Evolutionary conservation across 2,888 invertebrate species (phyloP), one percentile per base, ranked within the genome.

Genomic region (Euphydryas editha): DNA sequence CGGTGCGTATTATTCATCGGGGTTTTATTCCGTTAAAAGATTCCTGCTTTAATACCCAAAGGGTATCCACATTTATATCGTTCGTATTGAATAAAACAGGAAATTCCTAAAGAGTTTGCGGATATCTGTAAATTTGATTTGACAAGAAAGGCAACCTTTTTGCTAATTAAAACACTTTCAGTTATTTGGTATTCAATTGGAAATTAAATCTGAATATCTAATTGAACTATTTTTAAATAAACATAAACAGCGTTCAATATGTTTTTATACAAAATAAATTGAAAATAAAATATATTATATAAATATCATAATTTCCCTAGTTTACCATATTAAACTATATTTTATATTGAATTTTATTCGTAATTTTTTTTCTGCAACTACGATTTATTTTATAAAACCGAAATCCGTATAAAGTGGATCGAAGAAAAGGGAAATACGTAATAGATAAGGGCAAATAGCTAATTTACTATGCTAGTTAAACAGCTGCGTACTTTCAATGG

Each of bases 401-500:
- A 30, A 30, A 30, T 30, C 39, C 2, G 1, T 39, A 39, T 10
- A 13, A 13, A 39, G 39, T 39, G 39, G 2, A 39, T 5, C 17
- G 44, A 17, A n/a, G 44, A n/a, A 6, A 46, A 46, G 21, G 51
- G n/a, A 49, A 24, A 51, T 51, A 30, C 24, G 24, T 24, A 51
- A 30, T 51, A n/a, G 24, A n/a, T 30, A 30, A 30, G 24, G 21
- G 6, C 2, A 10, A 47, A 47, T 20, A 20, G 47, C 47, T 20
- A 6, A 6, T 47, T 47, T 18, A 20, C 0, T 47, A 21, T 13
- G 11, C 11, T 47, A 47, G 47, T 20, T 24, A 20, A 65, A 49
- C 24, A 57, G 30, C 56, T 65, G 56, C 42, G 42, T 54, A 21
- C 24, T 42, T 61, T 30, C 60, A 42, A 13, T 61, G 51, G 24